These are phyloP conservation scores for Athene cunicularia DNA, from an alignment of 2,113 vertebrate genomes.

Conservation along the genomic window DNA sequence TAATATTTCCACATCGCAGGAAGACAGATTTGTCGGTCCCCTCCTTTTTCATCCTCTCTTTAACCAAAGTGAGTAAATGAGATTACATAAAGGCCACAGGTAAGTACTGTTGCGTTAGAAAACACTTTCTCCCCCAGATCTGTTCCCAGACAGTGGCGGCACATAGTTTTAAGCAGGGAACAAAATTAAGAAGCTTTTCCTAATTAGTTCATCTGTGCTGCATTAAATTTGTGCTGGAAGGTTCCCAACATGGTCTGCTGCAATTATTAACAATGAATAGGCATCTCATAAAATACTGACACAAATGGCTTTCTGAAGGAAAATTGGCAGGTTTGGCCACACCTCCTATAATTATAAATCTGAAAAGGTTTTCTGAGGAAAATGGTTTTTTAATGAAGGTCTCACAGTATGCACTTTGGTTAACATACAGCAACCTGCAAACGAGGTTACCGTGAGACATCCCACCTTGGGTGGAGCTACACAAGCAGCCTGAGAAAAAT, in stretches of 20 bases:
- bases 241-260: constrained; percentile 64
- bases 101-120: neutral
- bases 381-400: constrained; percentile 22
- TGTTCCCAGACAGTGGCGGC: constrained; percentile 43
- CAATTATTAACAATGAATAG: constrained; percentile 69
- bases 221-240: constrained; percentile 71
- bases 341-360: constrained; percentile 57
- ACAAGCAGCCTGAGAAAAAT: neutral
- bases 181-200: constrained; percentile 71
- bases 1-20: neutral
- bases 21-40: neutral
- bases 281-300: constrained; percentile 65
- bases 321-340: constrained; percentile 64
- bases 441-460: neutral
- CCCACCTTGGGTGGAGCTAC: neutral
- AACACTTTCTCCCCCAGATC: constrained; percentile 40
- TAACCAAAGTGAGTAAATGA: neutral
- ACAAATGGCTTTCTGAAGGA: constrained; percentile 65
- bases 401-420: neutral
- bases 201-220: constrained; percentile 73
- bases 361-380: constrained; percentile 52
- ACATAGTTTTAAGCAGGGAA: constrained; percentile 60
- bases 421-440: neutral
- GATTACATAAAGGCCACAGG: neutral
- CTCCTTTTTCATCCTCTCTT: neutral